Base-by-base conservation (phyloP, 2,888 invertebrate species). In the Thera britannica region DNA sequence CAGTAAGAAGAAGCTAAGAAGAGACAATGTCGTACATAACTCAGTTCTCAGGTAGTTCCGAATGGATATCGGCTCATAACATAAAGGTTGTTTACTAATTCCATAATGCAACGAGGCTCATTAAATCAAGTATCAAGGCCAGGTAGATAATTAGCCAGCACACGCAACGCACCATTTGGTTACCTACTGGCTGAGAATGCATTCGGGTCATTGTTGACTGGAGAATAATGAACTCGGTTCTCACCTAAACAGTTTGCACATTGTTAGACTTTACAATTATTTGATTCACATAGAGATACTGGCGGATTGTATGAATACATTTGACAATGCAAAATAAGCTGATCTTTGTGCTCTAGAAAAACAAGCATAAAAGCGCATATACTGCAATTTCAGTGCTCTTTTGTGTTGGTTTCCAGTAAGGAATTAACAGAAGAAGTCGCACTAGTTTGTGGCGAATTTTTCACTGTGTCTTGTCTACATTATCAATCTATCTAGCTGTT, bases 171-270 rank as follows among this genome's bases (percentile, higher is more conserved):
- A 79, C 78, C 71, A 71, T 75, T 73, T 70, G 60, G 68, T 75
- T 8, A 8, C 23, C 44, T 9, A 44, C 75, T 75, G 70, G 70
- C 64, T 75, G 76, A 75, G 73, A 82, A 79, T 77, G 77, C 78
- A 81, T 80, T 80, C 76, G 70, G 81, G 79, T 79, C 82, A 83
- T 82, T 82, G 79, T 84, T 81, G 68, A 61, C 48, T 62, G 48
- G 55, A 69, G 73, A 77, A 79, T 81, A 77, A 79, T 81, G 75
- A 69, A 73, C 72, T 55, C 57, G 6, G 55, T 62, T 70, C 72
- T 66, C 68, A 71, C 67, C 64, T 66, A 62, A 62, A 71, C 55
- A 61, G 66, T 72, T 71, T 48, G 62, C 66, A 48, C 67, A 71
- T 72, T 72, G 72, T 74, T 69, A 46, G 51, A 35, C 60, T 55